phyloP scores from a whole-genome alignment of 2,113 vertebrate genomes.

The Pedetes capensis region DNA sequence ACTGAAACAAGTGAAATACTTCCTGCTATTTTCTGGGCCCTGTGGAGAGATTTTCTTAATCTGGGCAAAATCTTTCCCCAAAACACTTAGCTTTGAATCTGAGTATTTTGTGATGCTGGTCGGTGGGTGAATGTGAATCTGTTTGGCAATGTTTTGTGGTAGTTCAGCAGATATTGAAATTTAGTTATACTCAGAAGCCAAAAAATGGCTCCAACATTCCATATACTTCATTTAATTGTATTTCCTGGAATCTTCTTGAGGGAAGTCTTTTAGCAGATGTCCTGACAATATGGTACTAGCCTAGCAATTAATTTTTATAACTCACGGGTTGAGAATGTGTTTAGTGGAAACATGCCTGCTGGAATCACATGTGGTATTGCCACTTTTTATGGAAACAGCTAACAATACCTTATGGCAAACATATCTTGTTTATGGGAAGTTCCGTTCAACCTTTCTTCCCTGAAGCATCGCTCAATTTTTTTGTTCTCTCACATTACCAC shows the following conservation, averaged over 20 bases:
- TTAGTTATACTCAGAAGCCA: not conserved
- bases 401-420: not conserved
- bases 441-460: not conserved
- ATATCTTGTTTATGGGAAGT: not conserved
- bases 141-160: not conserved
- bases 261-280: constrained; percentile 66
- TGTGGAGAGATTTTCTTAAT: not conserved
- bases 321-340: constrained; percentile 36
- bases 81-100: not conserved
- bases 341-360: constrained; percentile 33
- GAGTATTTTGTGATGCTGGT: not conserved
- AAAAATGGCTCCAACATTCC: constrained; percentile 36
- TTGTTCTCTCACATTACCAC: not conserved
- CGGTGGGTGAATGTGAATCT: not conserved
- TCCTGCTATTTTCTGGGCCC: not conserved
- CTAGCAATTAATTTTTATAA: constrained; percentile 54
- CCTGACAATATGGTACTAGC: constrained; percentile 28
- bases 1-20: not conserved
- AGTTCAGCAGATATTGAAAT: constrained; percentile 17
- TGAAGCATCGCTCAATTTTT: not conserved
- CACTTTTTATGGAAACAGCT: constrained; percentile 34
- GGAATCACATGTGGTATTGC: not conserved
- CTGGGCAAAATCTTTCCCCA: not conserved
- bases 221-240: constrained; percentile 46
- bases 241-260: constrained; percentile 50